Base-by-base conservation (phyloP, 2,888 invertebrate species). In the Drosophila glabriapex region DNA sequence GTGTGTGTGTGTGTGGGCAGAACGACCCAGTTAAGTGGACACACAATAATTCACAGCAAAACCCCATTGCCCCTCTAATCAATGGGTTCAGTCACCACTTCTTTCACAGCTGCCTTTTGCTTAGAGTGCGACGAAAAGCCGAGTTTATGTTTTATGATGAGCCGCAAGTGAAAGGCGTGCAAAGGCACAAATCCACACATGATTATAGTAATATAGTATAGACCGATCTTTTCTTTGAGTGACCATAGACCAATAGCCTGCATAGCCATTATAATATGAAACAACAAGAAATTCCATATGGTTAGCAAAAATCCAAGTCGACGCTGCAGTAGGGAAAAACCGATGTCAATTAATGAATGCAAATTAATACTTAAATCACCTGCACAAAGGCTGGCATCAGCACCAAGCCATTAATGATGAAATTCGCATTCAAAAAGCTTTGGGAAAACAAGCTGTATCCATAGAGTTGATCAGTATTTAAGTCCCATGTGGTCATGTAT, bases 211-310 rank as follows among this genome's bases (percentile, higher is more conserved):
- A 49, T 56, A n/a, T 28, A 0, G 9, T 6, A 14, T 4, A 7
- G n/a, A n/a, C 19, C 0, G 59, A 22, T 37, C 0, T 53, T 14
- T 0, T 50, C 39, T 6, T 22, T 62, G 1, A 75, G 12, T 19
- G 67, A 29, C 59, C 59, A 80, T 16, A 46, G 16, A 25, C 16
- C 1, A 7, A 68, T 14, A 5, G 68, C 10, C 16, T n/a, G 29
- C 9, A 64, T 56, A 0, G 5, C 49, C 0, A 71, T 9, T 1
- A 80, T 0, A 0, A 64, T 43, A 19, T 71, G 41, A 4, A 67
- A 62, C 1, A 78, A 9, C 19, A 67, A 66, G 4, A 63, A 4
- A 35, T 83, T 82, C 77, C 80, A 82, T 4, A 63, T 12, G n/a
- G 55, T 49, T 6, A 71, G 9, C 1, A 80, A 2, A 16, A 37